Evolutionary conservation across 2,113 vertebrate genomes (phyloP).

Genomic region (Limnothrissa miodon): DNA sequence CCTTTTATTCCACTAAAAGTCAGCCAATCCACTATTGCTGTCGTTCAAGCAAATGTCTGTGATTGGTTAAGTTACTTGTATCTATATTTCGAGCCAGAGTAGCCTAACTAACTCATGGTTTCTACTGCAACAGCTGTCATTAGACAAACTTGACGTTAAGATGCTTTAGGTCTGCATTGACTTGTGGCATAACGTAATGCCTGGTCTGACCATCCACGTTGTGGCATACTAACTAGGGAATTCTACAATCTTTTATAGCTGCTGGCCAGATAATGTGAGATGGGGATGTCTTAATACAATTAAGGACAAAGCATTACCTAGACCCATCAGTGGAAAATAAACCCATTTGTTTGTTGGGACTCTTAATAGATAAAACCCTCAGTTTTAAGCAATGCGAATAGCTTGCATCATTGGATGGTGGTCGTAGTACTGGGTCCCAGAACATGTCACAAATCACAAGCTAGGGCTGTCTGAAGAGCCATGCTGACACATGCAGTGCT

Average conservation of each 20-base stretch:
- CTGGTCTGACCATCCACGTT: not conserved
- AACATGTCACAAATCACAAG: not conserved
- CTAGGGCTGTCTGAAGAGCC: not conserved
- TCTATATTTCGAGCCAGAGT: not conserved
- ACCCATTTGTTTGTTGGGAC: not conserved
- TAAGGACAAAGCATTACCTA: not conserved
- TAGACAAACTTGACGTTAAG: not conserved
- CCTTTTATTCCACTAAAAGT: not conserved
- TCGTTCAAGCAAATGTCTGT: not conserved
- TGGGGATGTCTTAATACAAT: not conserved
- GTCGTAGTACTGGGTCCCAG: not conserved
- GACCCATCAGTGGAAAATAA: not conserved
- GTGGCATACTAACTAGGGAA: not conserved
- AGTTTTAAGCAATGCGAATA: not conserved
- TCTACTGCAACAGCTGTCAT: not conserved
- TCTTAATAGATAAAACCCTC: not conserved
- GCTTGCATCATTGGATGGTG: not conserved
- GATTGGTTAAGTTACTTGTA: not conserved
- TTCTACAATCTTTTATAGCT: not conserved
- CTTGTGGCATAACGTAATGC: not conserved
- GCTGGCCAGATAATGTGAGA: not conserved
- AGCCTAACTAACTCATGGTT: not conserved
- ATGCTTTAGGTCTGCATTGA: not conserved
- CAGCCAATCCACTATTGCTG: not conserved
- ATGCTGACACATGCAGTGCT: not conserved